Evolutionary conservation across 2,888 invertebrate genomes (phyloP), one percentile per base, ranked within the genome.

Genomic region (Pyrrhia umbra): DNA sequence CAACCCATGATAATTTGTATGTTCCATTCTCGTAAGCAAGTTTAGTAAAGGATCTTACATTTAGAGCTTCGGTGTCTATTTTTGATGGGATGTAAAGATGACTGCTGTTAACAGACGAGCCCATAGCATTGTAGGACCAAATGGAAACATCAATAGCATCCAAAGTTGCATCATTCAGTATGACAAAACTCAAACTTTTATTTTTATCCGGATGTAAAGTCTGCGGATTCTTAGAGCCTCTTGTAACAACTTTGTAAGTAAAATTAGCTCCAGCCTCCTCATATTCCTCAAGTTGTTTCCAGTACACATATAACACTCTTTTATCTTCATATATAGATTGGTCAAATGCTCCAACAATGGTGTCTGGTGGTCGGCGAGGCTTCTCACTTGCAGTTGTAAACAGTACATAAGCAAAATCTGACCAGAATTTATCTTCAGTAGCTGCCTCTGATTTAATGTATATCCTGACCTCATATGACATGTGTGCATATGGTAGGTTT

Each of bases 261-360:
- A 98, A 97, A 82, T 97, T 95, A 6, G 96, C 96, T 18, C 98
- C 98, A 83, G 97, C 97, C 80, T 97, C 95, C 77, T 96, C 95
- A 84, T 95, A 95, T 45, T 95, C 95, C 18, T 96, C 95, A 52
- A 98, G 95, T 72, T 96, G 96, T 84, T 97, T 96, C 98, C 98
- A 98, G 87, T 98, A 98, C 20, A 98, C 92, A 85, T 96, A 96
- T 42, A 97, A 93, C 56, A 96, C 95, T 70, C 97, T 94, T 65
- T 95, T 95, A 39, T 91, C 88, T 18, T 95, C 92, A 80, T 88
- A 95, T 54, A 88, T 88, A 90, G 92, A 90, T 72, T 96, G 95
- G 86, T 97, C 96, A 86, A 98, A 98, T 82, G 97, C 97, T 40
- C 98, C 98, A 15, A 96, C 93, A 70, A 96, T 96, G 3, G 96